These are phyloP conservation scores for Chiloscyllium plagiosum DNA, from an alignment of 2,113 vertebrate species.

Conservation along the genomic window DNA sequence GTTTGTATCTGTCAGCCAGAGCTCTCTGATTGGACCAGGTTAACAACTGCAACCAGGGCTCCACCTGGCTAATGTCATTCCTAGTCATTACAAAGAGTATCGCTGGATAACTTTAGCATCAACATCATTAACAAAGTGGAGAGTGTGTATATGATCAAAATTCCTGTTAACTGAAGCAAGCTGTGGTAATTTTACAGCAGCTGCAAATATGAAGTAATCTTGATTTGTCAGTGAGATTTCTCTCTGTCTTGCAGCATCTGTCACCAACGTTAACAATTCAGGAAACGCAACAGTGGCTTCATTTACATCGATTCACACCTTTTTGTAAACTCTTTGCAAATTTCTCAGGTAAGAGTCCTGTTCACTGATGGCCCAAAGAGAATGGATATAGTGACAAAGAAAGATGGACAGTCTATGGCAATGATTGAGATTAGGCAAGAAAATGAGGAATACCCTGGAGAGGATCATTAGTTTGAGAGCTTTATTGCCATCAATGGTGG, in stretches of 20 bases:
- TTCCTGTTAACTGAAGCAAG: background rate
- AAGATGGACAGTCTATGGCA: background rate
- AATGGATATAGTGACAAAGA: background rate
- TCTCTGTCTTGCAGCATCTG: conserved; percentile 40
- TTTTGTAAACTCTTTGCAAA: conserved; percentile 45
- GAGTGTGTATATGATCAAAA: background rate
- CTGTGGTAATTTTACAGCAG: background rate
- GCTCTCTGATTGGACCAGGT: no score
- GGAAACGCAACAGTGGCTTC: conserved; percentile 53
- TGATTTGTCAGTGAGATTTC: background rate
- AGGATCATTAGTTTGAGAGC: background rate
- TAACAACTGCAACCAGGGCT: no score
- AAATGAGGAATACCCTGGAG: background rate
- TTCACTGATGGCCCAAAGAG: background rate
- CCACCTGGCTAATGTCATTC: no score
- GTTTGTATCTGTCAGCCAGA: no score
- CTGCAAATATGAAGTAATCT: background rate
- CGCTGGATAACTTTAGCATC: background rate
- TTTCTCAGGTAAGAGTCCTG: conserved; percentile 46
- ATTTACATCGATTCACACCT: conserved; percentile 45
- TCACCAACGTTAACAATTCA: conserved; percentile 46
- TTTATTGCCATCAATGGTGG: background rate
- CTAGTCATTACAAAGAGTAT: background rate
- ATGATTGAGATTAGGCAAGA: background rate
- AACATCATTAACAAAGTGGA: background rate